Conservation (phyloP, 2,113 vertebrate genomes). For the Andinoacara biseriatus region DNA sequence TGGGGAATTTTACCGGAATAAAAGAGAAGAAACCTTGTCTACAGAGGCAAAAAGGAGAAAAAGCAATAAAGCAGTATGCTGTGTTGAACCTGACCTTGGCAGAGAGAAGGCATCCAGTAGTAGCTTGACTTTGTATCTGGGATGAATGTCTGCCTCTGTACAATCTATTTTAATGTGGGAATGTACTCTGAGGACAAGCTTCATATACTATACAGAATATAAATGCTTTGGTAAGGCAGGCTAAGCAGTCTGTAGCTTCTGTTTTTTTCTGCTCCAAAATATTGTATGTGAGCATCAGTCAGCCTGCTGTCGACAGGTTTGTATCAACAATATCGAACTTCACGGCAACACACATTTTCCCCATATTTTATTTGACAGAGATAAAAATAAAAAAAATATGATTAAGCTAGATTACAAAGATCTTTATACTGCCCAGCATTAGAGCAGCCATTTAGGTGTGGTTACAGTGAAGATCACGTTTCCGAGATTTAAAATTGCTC, state of each 20-base stretch:
- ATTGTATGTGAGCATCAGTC: not conserved
- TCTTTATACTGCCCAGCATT: no score
- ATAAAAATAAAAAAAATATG: no score
- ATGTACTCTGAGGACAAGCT: not conserved
- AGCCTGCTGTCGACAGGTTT: not conserved
- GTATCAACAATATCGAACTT: not conserved
- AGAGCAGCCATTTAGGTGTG: no score
- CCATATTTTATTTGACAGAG: no score
- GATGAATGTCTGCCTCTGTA: not conserved
- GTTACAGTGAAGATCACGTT: no score
- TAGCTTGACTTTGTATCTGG: not conserved
- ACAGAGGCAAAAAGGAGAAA: conserved; percentile 1
- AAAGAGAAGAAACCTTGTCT: conserved; percentile 21
- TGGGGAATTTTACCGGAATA: conserved; percentile 8
- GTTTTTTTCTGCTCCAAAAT: not conserved
- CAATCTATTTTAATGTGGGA: not conserved
- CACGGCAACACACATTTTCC: not conserved
- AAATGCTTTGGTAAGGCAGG: not conserved
- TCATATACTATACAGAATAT: not conserved
- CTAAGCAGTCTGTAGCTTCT: not conserved
- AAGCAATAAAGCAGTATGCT: not conserved
- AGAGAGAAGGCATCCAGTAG: not conserved
- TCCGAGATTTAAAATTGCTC: no score
- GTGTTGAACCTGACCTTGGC: conserved; percentile 6
- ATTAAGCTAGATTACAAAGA: no score